phyloP scores from a whole-genome alignment of 2,113 vertebrate species.

The Rhizomys pruinosus region DNA sequence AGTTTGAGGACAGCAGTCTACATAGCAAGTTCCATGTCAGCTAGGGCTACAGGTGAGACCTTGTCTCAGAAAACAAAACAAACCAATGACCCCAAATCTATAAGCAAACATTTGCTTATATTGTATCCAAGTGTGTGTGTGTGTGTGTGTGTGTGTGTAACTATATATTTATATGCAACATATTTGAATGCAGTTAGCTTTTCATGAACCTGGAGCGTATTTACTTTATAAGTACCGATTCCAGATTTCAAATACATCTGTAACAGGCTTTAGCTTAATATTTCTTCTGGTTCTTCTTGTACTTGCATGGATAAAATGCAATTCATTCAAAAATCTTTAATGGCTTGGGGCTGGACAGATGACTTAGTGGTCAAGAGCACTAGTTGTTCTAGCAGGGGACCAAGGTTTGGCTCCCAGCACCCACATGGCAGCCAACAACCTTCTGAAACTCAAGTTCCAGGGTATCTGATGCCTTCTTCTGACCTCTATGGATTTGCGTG shows the following conservation, averaged over 20 bases:
- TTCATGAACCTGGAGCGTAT: background rate
- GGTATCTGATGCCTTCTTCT: no score
- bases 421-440: no score
- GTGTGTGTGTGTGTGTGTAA: background rate
- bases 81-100: background rate
- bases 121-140: no score
- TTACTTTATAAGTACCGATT: background rate
- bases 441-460: no score
- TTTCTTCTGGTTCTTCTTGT: background rate
- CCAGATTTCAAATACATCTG: background rate
- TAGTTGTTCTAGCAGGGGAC: no score
- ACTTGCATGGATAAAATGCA: background rate
- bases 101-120: background rate
- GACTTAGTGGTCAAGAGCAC: no score
- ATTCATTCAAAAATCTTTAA: no score
- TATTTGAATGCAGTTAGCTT: background rate
- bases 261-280: background rate
- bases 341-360: no score
- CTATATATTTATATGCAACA: background rate
- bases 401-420: no score
- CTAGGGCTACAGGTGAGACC: background rate
- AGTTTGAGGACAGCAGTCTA: background rate
- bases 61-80: background rate
- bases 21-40: background rate
- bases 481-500: no score